These are phyloP conservation scores for Axinella damicornis DNA, from an alignment of 37 sponge, comb jelly and placozoan species.

Conservation along the genomic window DNA sequence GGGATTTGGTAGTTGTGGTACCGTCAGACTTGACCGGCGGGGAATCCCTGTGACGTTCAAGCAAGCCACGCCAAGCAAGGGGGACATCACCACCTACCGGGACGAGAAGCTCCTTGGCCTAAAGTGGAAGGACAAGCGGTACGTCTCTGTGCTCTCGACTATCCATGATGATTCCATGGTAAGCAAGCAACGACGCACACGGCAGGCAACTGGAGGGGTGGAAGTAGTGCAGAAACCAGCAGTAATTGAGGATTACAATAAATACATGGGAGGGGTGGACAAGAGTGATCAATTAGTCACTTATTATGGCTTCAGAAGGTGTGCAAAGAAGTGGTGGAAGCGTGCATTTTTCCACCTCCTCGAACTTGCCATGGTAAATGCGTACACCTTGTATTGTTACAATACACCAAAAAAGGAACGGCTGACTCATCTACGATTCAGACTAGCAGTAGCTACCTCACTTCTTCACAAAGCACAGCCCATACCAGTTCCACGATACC, in stretches of 20 bases:
- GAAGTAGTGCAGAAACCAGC: conserved; percentile 35
- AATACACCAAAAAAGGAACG: not conserved
- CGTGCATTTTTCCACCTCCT: conserved; percentile 38
- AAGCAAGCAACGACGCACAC: not conserved
- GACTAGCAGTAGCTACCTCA: conserved; percentile 7
- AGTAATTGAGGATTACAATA: conserved; percentile 36
- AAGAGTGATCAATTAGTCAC: conserved; percentile 31
- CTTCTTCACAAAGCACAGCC: not conserved
- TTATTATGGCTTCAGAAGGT: conserved; percentile 46
- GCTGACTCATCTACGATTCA: conserved; percentile 29
- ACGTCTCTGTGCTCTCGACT: conserved; percentile 23
- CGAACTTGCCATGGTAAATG: conserved; percentile 35
- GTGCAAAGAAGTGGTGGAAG: conserved; percentile 35
- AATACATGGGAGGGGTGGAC: conserved; percentile 56
- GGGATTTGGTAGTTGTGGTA: conserved; percentile 62
- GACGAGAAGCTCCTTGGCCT: conserved; percentile 2
- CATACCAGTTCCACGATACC: not conserved
- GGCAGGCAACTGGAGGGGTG: conserved; percentile 4
- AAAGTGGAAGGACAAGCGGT: conserved; percentile 42
- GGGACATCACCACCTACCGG: not conserved
- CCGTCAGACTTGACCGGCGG: conserved; percentile 19
- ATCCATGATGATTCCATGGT: conserved; percentile 28
- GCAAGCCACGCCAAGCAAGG: conserved; percentile 1
- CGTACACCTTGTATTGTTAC: conserved; percentile 33
- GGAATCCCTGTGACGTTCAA: conserved; percentile 42